phyloP scores from a whole-genome alignment of 1,140 invertebrate genomes.

The Brachionus calyciflorus region DNA sequence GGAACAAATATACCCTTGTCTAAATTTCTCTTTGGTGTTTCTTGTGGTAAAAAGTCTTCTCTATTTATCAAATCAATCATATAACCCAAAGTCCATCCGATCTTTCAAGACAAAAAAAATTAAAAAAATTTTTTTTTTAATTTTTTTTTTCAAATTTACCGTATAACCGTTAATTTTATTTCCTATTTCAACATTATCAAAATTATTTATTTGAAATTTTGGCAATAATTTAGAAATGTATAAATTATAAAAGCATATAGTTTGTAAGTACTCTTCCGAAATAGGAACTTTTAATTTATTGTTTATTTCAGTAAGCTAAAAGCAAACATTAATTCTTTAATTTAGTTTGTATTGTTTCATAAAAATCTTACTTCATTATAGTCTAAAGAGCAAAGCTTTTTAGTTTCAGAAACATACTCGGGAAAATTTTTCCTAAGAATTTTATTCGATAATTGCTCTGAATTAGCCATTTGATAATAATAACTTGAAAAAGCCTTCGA shows the following conservation, averaged over 20 bases:
- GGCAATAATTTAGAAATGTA: slow-evolving; percentile 4
- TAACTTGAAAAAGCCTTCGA: slow-evolving; percentile 31
- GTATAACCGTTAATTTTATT: slow-evolving; percentile 6
- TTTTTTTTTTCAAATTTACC: neutral
- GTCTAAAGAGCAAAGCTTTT: slow-evolving; percentile 3
- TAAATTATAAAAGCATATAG: slow-evolving; percentile 30
- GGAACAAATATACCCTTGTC: slow-evolving; percentile 1
- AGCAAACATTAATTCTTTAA: slow-evolving; percentile 8
- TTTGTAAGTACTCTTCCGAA: neutral
- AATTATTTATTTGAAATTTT: neutral
- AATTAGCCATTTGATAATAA: slow-evolving; percentile 42
- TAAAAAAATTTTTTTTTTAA: neutral
- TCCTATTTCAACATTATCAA: slow-evolving; percentile 18
- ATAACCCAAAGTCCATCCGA: slow-evolving; percentile 31
- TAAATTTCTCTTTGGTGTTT: slow-evolving; percentile 14
- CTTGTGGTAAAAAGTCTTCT: slow-evolving; percentile 27
- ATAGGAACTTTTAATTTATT: neutral
- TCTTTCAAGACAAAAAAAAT: neutral
- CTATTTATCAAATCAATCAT: slow-evolving; percentile 33
- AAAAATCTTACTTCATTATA: slow-evolving; percentile 1
- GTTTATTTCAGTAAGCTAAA: neutral
- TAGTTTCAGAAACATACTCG: neutral
- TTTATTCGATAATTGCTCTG: neutral
- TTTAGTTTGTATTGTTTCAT: too few species aligned
- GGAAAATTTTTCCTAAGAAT: neutral